Percentiles rank a stretch among this genome's conserved stretches.
Conservation (phyloP, 2,888 invertebrate genomes). For the Ornithoptera alexandrae region DNA sequence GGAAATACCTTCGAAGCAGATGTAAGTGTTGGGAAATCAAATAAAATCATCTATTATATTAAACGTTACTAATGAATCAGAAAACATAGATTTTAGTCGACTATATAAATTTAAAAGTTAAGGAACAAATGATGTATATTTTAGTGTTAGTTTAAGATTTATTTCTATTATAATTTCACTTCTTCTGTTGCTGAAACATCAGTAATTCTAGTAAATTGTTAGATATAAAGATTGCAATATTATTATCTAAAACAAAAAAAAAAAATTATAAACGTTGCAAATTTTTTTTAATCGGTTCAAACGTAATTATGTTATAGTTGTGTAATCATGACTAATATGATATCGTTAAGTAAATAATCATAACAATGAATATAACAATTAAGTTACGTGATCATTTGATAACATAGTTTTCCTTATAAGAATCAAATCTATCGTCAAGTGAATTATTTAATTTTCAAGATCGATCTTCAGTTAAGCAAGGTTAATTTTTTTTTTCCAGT, state of each 20-base stretch:
- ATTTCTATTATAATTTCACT: too few relatives aligned
- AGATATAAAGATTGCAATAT: background rate
- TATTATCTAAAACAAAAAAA: too few relatives aligned
- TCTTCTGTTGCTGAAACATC: too few relatives aligned
- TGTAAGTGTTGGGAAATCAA: constrained; percentile 1
- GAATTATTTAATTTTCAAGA: background rate
- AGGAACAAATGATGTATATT: too few relatives aligned
- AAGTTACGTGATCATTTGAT: background rate
- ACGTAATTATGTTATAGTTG: background rate
- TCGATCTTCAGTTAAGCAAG: background rate
- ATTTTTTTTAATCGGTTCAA: too few relatives aligned
- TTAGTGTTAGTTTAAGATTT: too few relatives aligned
- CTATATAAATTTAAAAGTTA: too few relatives aligned
- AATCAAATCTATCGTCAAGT: background rate
- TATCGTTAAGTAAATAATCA: background rate
- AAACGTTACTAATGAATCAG: too few relatives aligned
- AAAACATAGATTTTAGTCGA: too few relatives aligned
- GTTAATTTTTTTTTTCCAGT: background rate
- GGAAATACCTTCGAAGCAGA: constrained; percentile 35
- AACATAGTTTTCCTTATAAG: background rate
- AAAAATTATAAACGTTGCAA: too few relatives aligned
- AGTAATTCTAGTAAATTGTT: background rate
- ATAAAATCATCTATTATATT: too few relatives aligned
- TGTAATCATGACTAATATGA: background rate
- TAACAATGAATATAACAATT: background rate